Evolutionary conservation across 2,113 vertebrate genomes (phyloP), one percentile per base, ranked within the genome.

Genomic region (Rhinoderma darwinii): DNA sequence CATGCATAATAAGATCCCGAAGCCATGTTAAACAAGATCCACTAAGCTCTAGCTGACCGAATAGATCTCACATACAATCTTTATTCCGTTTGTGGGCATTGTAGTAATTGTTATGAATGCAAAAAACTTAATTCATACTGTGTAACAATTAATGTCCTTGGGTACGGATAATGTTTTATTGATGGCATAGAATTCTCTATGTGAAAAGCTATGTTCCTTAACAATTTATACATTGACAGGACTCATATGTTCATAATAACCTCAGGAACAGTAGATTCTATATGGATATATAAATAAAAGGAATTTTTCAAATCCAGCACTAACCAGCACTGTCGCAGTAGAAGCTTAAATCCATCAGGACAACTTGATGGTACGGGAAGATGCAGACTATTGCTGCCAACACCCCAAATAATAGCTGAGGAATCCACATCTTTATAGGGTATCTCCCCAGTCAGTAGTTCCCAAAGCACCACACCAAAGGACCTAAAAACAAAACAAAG

Each of bases 371-470:
- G 98, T 4, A 99, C 95, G 9, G 97, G 98, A 91, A 99, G 95
- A 91, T 99, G 97, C 32, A 99, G 95, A 91, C 98, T 99, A 93
- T 99, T 99, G 94, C 98, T 99, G 63, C 98, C 98, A 59, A 99
- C 98, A 1, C 98, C 97, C 98, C 98, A 99, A 89, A 99, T 99
- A 76, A 99, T 99, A 86, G 98, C 98, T 0, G 98, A 99, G 1
- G 98, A 99, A 89, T 99, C 98, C 88, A 99, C 98, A 0, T 99
- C 98, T 92, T 98, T 99, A 90, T 99, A 99, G 84, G 98, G 98
- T 89, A 99, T 98, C 92, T 98, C 98, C 0, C 97, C 97, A 0
- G 97, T 99, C 90, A 99, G 91, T 92, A 99, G 95, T 95, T 99
- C 98, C 98, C 98, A 99, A 59, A 99, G 95, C 88, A 99, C 98